These are phyloP conservation scores for Brevipalpus yothersi DNA, from an alignment of 1,140 invertebrate species.

Conservation along the genomic window DNA sequence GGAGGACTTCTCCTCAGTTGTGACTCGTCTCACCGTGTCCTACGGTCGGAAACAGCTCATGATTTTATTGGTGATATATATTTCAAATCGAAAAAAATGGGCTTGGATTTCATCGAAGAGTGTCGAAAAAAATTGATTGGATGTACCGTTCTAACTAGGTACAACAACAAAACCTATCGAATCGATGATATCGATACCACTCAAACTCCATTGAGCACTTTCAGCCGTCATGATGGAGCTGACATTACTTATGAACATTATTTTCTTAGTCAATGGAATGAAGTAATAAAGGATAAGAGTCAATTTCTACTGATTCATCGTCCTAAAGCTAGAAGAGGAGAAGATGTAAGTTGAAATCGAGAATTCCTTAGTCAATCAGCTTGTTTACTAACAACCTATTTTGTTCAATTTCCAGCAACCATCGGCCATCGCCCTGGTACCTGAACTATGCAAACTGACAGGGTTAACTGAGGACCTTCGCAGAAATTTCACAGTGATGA, in stretches of 20 bases:
- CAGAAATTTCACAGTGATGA: constrained; percentile 16
- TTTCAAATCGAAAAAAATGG: constrained; percentile 10
- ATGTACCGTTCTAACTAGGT: constrained; percentile 53
- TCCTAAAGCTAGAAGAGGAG: constrained; percentile 5
- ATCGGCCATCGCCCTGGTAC: constrained; percentile 37
- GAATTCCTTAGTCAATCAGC: no score
- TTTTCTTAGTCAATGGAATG: constrained; percentile 32
- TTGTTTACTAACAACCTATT: neutral
- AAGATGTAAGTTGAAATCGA: neutral
- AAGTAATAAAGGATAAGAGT: constrained; percentile 40
- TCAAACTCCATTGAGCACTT: constrained; percentile 30
- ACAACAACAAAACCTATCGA: constrained; percentile 70
- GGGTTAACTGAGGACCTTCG: constrained; percentile 36
- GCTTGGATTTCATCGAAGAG: constrained; percentile 21
- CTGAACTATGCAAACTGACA: constrained; percentile 54
- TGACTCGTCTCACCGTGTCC: constrained; percentile 48
- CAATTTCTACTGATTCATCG: constrained; percentile 54
- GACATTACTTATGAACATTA: constrained; percentile 46
- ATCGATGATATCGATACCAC: constrained; percentile 67
- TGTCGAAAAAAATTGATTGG: constrained; percentile 36
- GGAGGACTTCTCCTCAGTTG: constrained; percentile 36
- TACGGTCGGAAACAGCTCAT: constrained; percentile 23
- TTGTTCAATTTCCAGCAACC: constrained; percentile 16
- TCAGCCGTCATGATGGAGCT: constrained; percentile 30
- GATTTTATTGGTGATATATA: constrained; percentile 15